Evolutionary conservation across 2,113 vertebrate species (phyloP).

Genomic region (Ophiodon elongatus): DNA sequence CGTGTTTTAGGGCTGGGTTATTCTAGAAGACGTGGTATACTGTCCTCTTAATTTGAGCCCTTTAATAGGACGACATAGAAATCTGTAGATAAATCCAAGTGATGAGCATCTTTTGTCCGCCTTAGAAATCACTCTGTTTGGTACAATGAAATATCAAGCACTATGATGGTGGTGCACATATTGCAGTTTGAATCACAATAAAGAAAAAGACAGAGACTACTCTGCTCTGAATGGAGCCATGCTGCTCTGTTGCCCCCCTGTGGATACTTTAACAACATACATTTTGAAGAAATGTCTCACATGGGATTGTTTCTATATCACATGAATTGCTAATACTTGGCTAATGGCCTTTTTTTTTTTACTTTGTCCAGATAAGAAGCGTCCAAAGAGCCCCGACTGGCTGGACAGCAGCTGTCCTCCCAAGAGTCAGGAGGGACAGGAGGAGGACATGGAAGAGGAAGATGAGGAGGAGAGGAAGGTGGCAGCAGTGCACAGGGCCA

Average conservation of each 20-base stretch:
- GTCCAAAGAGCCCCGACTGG: slow-evolving; percentile 84
- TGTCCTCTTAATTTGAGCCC: slow-evolving; percentile 26
- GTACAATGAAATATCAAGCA: slow-evolving; percentile 8
- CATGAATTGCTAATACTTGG: neutral
- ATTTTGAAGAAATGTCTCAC: neutral
- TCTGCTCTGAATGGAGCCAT: slow-evolving; percentile 29
- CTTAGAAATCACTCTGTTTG: slow-evolving; percentile 22
- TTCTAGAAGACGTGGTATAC: neutral
- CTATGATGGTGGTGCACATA: slow-evolving; percentile 18
- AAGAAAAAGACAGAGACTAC: neutral
- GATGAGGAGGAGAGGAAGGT: slow-evolving; percentile 61
- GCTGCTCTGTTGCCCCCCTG: slow-evolving; percentile 77
- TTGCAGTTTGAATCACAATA: slow-evolving; percentile 12
- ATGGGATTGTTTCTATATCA: neutral
- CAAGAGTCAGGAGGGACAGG: slow-evolving; percentile 46
- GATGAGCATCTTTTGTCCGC: slow-evolving; percentile 11
- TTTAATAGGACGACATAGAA: slow-evolving; percentile 28
- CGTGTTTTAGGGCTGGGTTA: neutral
- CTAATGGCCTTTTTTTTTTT: slow-evolving; percentile 2
- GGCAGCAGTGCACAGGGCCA: slow-evolving; percentile 80
- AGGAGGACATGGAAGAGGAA: slow-evolving; percentile 53
- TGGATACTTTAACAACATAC: slow-evolving; percentile 63
- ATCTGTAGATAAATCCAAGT: slow-evolving; percentile 22
- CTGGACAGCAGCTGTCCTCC: slow-evolving; percentile 62
- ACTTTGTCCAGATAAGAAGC: slow-evolving; percentile 88